These are phyloP conservation scores for Arctocebus calabarensis DNA, from an alignment of 2,797 vertebrate genomes.

Conservation along the genomic window DNA sequence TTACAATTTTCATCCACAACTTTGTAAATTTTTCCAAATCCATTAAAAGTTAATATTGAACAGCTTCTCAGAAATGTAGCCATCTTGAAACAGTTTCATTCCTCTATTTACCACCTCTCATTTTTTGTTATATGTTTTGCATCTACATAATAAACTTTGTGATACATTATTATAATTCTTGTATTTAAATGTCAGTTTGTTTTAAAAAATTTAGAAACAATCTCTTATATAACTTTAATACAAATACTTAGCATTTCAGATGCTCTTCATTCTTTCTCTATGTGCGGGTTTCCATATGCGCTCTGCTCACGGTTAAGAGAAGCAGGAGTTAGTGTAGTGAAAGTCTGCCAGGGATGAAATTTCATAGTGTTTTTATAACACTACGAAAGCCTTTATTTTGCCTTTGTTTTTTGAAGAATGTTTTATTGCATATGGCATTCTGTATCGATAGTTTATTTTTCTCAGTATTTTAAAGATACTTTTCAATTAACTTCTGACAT, in stretches of 20 bases:
- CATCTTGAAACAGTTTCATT: not conserved
- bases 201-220: constrained; percentile 32
- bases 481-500: constrained; percentile 8
- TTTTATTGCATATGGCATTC: constrained; percentile 49
- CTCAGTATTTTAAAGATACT: not conserved
- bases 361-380: not conserved
- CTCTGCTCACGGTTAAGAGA: not conserved
- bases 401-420: constrained; percentile 5
- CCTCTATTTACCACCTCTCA: not conserved
- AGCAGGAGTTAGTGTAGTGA: not conserved
- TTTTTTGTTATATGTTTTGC: constrained; percentile 18
- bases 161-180: not conserved
- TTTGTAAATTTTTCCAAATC: constrained; percentile 12
- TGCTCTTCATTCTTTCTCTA: not conserved
- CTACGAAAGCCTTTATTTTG: constrained; percentile 24
- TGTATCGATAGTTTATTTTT: not conserved
- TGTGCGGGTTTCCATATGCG: not conserved
- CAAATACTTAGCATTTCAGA: constrained; percentile 27
- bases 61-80: not conserved
- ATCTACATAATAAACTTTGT: not conserved
- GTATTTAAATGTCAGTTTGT: constrained; percentile 8
- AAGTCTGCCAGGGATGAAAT: not conserved
- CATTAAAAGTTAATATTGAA: constrained; percentile 13
- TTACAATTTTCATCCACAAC: constrained; percentile 1
- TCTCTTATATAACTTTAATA: not conserved